phyloP scores from a whole-genome alignment of 2,888 invertebrate genomes.

The Clepsis dumicolana region DNA sequence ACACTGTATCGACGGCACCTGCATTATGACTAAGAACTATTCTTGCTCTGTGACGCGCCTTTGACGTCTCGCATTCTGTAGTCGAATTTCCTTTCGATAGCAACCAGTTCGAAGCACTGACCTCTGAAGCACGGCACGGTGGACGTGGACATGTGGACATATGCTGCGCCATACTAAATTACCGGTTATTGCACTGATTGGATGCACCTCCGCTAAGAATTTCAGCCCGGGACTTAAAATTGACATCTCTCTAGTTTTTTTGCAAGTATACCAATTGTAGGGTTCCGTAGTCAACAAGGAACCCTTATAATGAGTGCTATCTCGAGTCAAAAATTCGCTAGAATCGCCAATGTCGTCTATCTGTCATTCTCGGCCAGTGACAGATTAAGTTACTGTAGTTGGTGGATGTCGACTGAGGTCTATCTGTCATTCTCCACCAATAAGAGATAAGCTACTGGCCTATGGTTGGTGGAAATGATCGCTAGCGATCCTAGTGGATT shows the following conservation, averaged over 20 bases:
- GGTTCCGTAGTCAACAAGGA: too few species aligned
- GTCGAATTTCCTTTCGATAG: constrained; percentile 51
- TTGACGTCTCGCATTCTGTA: constrained; percentile 53
- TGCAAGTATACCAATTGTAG: background rate
- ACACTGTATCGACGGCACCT: constrained; percentile 33
- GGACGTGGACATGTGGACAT: background rate
- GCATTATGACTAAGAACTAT: constrained; percentile 48
- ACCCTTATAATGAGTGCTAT: too few species aligned
- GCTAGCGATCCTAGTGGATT: too few species aligned
- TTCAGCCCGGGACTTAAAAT: background rate
- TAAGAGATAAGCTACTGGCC: too few species aligned
- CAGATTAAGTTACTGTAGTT: too few species aligned
- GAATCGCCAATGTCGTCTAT: too few species aligned
- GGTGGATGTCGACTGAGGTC: too few species aligned
- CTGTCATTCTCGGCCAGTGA: too few species aligned
- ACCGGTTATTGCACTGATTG: background rate
- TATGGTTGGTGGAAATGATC: too few species aligned
- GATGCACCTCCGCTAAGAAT: background rate
- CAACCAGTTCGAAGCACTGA: constrained; percentile 50
- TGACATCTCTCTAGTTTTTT: background rate
- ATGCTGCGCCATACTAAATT: background rate
- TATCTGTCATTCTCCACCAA: too few species aligned
- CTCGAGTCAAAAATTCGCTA: too few species aligned
- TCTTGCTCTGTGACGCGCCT: constrained; percentile 51
- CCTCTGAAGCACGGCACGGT: background rate